Evolutionary conservation across 1,140 invertebrate species (phyloP).

Genomic region (Psilanteris sp.): DNA sequence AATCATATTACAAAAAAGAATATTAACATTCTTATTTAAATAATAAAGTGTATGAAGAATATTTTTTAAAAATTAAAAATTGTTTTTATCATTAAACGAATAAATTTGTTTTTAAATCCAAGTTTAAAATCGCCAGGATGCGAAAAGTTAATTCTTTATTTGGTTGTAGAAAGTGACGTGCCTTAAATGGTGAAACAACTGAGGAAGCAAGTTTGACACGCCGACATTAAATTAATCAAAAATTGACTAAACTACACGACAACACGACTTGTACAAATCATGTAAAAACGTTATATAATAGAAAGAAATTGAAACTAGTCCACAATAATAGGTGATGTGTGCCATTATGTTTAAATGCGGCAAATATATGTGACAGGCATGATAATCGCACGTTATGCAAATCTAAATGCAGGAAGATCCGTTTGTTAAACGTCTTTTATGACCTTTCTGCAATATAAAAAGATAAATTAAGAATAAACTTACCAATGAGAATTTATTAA

Average conservation of each 20-base stretch:
- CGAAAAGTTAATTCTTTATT: constrained; percentile 20
- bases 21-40: too few species aligned
- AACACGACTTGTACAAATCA: background rate
- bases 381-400: constrained; percentile 70
- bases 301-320: constrained; percentile 50
- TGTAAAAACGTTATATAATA: constrained; percentile 36
- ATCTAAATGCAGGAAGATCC: constrained; percentile 75
- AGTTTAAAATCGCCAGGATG: background rate
- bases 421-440: constrained; percentile 65
- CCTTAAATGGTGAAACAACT: constrained; percentile 2
- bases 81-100: too few species aligned
- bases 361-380: constrained; percentile 60
- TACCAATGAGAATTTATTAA: too few species aligned
- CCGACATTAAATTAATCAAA: background rate
- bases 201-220: constrained; percentile 5
- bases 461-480: too few species aligned
- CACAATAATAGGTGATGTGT: constrained; percentile 38
- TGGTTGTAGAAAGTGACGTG: constrained; percentile 12
- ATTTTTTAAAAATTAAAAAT: background rate
- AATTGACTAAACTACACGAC: background rate
- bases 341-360: constrained; percentile 37
- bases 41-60: too few species aligned
- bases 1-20: too few species aligned
- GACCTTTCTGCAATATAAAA: constrained; percentile 51
- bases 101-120: too few species aligned